Percentiles rank a stretch among this genome's conserved stretches.
Evolutionary conservation across 2,113 vertebrate genomes (phyloP).

Genomic region (Brienomyrus brachyistius): DNA sequence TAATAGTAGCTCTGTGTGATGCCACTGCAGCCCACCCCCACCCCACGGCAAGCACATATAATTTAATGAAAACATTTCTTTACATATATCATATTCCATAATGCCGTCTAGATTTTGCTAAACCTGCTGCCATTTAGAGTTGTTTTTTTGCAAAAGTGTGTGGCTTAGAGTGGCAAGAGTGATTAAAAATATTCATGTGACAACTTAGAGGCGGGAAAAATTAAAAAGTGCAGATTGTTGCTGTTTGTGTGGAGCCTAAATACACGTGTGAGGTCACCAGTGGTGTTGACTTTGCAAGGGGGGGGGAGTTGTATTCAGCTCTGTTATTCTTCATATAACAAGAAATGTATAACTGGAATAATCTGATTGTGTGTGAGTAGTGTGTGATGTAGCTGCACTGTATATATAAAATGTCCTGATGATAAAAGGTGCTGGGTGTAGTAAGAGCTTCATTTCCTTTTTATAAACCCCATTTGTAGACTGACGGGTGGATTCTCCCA

Average conservation of each 20-base stretch:
- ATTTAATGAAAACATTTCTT: not conserved
- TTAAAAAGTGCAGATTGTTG: constrained; percentile 24
- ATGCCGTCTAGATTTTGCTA: not conserved
- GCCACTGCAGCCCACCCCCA: not conserved
- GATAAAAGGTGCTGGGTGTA: not conserved
- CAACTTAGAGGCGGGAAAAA: not conserved
- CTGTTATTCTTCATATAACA: not conserved
- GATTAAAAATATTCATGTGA: not conserved
- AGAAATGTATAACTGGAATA: not conserved
- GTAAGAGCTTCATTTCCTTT: not conserved
- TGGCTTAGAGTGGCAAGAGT: not conserved
- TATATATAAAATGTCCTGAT: not conserved
- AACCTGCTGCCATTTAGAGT: not conserved
- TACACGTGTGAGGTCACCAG: constrained; percentile 31
- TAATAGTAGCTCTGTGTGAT: not conserved
- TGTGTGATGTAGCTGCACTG: not conserved
- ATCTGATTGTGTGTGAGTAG: not conserved
- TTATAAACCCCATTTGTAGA: not conserved
- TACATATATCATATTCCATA: not conserved
- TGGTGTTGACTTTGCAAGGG: constrained; percentile 64
- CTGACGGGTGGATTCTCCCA: not conserved
- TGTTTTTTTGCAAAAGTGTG: not conserved
- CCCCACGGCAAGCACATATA: not conserved
- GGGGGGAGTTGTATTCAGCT: constrained; percentile 20
- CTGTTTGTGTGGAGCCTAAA: constrained; percentile 17